These are phyloP conservation scores for Caenorhabditis brenneri DNA, from an alignment of 1,140 invertebrate species.

Conservation along the genomic window DNA sequence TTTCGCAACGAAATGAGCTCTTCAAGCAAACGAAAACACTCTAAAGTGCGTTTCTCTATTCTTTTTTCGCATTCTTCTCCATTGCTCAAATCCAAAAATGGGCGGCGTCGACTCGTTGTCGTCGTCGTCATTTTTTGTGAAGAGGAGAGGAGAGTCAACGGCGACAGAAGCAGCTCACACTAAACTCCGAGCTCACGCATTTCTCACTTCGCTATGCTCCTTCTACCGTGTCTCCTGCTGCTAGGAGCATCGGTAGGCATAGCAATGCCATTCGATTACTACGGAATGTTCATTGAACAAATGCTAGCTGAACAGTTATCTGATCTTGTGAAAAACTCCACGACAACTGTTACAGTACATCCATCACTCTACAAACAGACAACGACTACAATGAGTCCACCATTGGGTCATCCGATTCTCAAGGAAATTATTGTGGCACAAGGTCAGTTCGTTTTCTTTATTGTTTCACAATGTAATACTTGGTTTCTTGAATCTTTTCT, in stretches of 20 bases:
- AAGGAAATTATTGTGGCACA: background rate
- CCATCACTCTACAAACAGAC: background rate
- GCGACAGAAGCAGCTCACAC: background rate
- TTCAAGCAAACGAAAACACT: conserved; percentile 6
- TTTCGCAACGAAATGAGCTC: background rate
- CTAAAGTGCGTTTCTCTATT: background rate
- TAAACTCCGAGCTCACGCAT: background rate
- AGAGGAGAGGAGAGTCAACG: background rate
- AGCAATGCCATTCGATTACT: conserved; percentile 35
- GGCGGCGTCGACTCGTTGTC: background rate
- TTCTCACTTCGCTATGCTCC: background rate
- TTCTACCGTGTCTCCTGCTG: background rate
- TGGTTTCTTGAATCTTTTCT: no score
- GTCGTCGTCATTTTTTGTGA: background rate
- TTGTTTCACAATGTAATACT: background rate
- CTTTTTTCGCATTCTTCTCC: background rate
- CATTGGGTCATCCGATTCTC: background rate
- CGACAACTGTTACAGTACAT: conserved; percentile 1
- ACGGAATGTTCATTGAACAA: conserved; percentile 43
- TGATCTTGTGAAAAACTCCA: background rate
- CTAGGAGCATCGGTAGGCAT: background rate
- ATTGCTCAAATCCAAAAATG: conserved; percentile 30
- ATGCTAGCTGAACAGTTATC: conserved; percentile 16
- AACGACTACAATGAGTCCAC: background rate
- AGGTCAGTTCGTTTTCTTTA: background rate